Percentiles rank a stretch among this genome's conserved stretches.
Evolutionary conservation across 1,140 invertebrate species (phyloP).

Genomic region (Vollenhovia emeryi): DNA sequence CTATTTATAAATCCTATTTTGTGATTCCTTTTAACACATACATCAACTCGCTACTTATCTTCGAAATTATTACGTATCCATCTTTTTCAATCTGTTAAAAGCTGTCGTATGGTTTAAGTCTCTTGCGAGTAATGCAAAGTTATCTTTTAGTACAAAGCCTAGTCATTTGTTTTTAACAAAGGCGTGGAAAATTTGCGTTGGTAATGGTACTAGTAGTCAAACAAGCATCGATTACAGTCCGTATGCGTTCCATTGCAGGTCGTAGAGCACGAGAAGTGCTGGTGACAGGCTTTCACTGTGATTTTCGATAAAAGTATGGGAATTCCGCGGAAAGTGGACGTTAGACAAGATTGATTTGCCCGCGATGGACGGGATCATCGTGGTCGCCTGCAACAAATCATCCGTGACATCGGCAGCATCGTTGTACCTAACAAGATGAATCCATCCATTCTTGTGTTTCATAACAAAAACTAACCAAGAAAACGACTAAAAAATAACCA

Average conservation of each 20-base stretch:
- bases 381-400: constrained; percentile 46
- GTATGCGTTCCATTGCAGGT: background rate
- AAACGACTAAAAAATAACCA: no score
- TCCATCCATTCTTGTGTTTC: background rate
- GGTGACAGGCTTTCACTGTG: constrained; percentile 66
- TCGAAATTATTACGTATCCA: background rate
- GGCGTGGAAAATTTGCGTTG: background rate
- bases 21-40: background rate
- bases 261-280: background rate
- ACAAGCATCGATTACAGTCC: background rate
- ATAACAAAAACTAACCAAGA: constrained; percentile 9
- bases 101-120: background rate
- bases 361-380: constrained; percentile 16
- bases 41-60: background rate
- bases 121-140: background rate
- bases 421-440: background rate
- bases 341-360: constrained; percentile 17
- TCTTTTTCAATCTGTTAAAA: background rate
- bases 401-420: constrained; percentile 8
- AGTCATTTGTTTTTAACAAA: background rate
- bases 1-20: background rate
- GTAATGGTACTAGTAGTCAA: constrained; percentile 1
- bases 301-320: constrained; percentile 61
- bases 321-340: constrained; percentile 70
- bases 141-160: background rate